phyloP scores from a whole-genome alignment of 2,888 invertebrate species.

The Eumerus sabulonum region DNA sequence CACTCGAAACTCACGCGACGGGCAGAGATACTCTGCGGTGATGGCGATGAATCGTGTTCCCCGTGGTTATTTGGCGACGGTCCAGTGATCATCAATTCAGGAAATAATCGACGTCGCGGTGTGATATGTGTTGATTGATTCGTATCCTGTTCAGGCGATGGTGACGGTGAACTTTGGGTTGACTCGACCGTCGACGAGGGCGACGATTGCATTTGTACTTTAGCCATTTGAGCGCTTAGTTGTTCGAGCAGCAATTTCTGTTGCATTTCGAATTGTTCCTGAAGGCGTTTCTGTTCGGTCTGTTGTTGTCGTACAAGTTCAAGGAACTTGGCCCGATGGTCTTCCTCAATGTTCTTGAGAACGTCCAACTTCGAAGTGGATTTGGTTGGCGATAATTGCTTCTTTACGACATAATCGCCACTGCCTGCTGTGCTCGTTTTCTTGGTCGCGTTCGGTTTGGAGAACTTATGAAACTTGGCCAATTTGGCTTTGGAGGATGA shows the following conservation, averaged over 20 bases:
- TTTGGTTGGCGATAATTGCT: slow-evolving; percentile 9
- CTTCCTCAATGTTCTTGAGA: slow-evolving; percentile 80
- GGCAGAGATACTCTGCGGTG: slow-evolving; percentile 25
- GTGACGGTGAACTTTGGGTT: slow-evolving; percentile 23
- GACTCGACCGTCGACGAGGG: slow-evolving; percentile 40
- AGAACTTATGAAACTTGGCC: slow-evolving; percentile 58
- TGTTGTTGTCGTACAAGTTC: slow-evolving; percentile 83
- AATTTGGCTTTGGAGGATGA: slow-evolving; percentile 58
- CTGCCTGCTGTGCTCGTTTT: slow-evolving; percentile 22
- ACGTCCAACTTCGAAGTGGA: slow-evolving; percentile 45
- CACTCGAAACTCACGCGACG: slow-evolving; percentile 67
- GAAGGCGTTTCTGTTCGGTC: slow-evolving; percentile 82
- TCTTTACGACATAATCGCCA: neutral
- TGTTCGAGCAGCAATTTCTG: slow-evolving; percentile 81
- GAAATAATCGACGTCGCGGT: slow-evolving; percentile 43
- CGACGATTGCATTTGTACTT: slow-evolving; percentile 58
- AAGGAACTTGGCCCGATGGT: slow-evolving; percentile 83
- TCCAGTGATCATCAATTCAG: slow-evolving; percentile 19
- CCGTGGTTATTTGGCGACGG: neutral
- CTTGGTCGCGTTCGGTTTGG: slow-evolving; percentile 41
- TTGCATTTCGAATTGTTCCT: slow-evolving; percentile 84
- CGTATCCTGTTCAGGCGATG: slow-evolving; percentile 39
- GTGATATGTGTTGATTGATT: slow-evolving; percentile 18
- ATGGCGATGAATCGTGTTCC: slow-evolving; percentile 26
- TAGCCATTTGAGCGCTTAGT: slow-evolving; percentile 72